phyloP scores from a whole-genome alignment of 2,113 vertebrate species.

The Phaetusa simplex region DNA sequence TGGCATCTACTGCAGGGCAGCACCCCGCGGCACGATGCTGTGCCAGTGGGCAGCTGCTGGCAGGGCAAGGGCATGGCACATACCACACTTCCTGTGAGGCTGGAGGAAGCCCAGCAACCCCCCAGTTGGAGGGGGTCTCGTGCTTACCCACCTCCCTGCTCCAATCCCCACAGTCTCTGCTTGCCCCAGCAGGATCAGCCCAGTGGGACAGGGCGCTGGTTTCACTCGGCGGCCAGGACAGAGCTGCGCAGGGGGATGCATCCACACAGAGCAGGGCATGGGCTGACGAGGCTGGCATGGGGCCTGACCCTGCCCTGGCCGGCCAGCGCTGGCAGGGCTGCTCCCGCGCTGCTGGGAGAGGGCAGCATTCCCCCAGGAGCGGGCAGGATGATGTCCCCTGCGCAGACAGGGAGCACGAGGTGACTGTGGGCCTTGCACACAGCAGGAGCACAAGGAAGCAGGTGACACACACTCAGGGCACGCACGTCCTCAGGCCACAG shows the following conservation, averaged over 20 bases:
- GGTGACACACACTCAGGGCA: neutral
- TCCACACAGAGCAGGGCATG: fast-evolving
- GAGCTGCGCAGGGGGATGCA: neutral
- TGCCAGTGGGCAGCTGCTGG: neutral
- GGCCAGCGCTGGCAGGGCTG: fast-evolving
- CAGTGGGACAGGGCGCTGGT: fast-evolving
- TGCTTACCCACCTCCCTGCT: neutral
- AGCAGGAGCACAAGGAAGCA: neutral
- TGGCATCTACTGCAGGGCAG: neutral
- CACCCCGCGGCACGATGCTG: fast-evolving
- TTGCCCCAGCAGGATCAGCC: neutral
- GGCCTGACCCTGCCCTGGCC: neutral
- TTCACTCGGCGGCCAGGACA: neutral
- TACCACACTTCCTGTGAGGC: neutral
- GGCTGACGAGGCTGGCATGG: fast-evolving
- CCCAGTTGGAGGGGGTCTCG: fast-evolving
- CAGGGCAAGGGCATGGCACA: neutral
- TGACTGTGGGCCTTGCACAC: neutral
- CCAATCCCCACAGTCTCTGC: neutral
- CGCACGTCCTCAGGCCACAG: fast-evolving
- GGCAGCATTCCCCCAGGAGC: neutral
- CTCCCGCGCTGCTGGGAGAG: neutral
- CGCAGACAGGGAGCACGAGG: fast-evolving
- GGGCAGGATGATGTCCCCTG: neutral
- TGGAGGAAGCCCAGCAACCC: neutral